Conservation (phyloP, 2,113 vertebrate genomes). For the Shinisaurus crocodilurus region DNA sequence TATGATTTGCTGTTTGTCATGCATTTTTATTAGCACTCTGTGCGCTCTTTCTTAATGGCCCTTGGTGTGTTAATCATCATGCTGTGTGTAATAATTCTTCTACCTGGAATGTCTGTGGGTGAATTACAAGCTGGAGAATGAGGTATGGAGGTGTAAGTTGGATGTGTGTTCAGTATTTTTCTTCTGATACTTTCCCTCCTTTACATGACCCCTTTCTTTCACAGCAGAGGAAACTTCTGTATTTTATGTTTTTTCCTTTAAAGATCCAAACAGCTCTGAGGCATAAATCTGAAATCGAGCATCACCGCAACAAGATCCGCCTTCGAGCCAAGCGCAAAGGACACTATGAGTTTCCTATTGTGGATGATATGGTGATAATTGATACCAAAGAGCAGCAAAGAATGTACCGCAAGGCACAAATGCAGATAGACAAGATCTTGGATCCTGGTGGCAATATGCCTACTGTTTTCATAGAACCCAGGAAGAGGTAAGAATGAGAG, state of each 20-base stretch:
- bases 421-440: conserved; percentile 98
- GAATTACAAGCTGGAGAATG: background rate
- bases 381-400: conserved; percentile 90
- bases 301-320: conserved; percentile 98
- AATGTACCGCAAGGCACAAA: conserved; percentile 93
- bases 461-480: conserved; percentile 88
- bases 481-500: conserved; percentile 82
- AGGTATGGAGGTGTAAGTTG: conserved; percentile 22
- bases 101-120: conserved; percentile 9
- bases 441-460: conserved; percentile 87
- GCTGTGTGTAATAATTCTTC: background rate
- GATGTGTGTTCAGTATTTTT: background rate
- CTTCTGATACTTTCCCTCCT: conserved; percentile 16
- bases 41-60: conserved; percentile 36
- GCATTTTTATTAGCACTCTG: conserved; percentile 51
- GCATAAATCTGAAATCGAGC: conserved; percentile 98
- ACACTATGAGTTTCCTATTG: conserved; percentile 95
- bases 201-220: background rate
- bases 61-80: conserved; percentile 22
- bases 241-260: conserved; percentile 12
- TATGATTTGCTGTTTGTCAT: conserved; percentile 40
- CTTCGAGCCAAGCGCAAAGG: conserved; percentile 96
- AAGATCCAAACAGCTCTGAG: conserved; percentile 94
- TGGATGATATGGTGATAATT: conserved; percentile 86
- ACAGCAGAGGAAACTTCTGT: conserved; percentile 32